phyloP scores from a whole-genome alignment of 2,888 invertebrate species.

The Vesta saturnalis region DNA sequence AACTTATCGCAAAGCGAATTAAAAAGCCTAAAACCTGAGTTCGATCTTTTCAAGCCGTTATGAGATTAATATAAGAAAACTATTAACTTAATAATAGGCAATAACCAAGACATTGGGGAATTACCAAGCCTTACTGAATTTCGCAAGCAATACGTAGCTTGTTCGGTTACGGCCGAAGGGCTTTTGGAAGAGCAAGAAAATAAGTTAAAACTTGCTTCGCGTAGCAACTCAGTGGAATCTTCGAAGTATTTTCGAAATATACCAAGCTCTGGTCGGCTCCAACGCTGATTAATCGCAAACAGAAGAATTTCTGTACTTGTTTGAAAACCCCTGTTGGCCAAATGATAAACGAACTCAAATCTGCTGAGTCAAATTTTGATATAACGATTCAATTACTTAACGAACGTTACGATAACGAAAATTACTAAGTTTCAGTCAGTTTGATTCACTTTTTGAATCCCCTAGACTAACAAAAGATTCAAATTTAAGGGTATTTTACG shows the following conservation, averaged over 20 bases:
- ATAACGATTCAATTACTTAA: not conserved
- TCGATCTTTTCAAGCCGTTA: too few species aligned
- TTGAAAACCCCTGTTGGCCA: not conserved
- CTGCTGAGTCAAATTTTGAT: not conserved
- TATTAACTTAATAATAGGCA: too few species aligned
- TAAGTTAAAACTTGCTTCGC: not conserved
- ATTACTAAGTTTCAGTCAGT: not conserved
- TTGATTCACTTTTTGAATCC: too few species aligned
- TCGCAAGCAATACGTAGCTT: too few species aligned
- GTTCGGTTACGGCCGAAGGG: not conserved
- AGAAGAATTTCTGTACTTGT: too few species aligned
- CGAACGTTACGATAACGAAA: not conserved
- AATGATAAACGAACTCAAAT: not conserved
- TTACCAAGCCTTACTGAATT: too few species aligned
- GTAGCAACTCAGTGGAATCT: not conserved
- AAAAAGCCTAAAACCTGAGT: too few species aligned
- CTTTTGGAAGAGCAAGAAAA: not conserved
- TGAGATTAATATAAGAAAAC: too few species aligned
- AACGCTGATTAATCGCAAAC: too few species aligned
- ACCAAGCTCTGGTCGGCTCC: not conserved
- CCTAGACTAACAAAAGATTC: too few species aligned
- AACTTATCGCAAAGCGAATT: too few species aligned
- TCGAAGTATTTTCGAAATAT: not conserved
- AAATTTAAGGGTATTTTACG: not conserved
- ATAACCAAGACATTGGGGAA: too few species aligned